Conservation (phyloP, 2,888 invertebrate species). For the Troglohyphantes excavatus region DNA sequence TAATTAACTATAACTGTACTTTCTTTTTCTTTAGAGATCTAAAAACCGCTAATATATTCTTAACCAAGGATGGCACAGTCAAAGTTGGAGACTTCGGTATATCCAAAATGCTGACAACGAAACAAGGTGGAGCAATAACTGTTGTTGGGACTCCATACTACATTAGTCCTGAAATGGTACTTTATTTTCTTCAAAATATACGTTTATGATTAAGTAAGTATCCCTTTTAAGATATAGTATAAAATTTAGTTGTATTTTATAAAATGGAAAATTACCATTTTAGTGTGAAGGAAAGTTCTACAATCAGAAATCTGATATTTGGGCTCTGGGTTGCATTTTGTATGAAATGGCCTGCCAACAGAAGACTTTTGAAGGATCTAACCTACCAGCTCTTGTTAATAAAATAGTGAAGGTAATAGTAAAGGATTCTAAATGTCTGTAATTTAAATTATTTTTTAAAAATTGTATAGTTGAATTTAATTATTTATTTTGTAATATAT, state of each 20-base stretch:
- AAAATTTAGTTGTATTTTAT: slow-evolving; percentile 12
- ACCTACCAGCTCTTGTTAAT: slow-evolving; percentile 88
- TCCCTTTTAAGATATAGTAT: no score
- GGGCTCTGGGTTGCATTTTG: slow-evolving; percentile 90
- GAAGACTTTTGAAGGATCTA: slow-evolving; percentile 89
- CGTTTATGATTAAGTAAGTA: no score
- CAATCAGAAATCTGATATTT: slow-evolving; percentile 90
- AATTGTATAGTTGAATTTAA: no score
- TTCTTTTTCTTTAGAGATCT: slow-evolving; percentile 86
- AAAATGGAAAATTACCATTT: slow-evolving; percentile 77
- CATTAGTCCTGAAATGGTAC: slow-evolving; percentile 89
- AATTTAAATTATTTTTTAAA: no score
- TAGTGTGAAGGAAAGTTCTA: slow-evolving; percentile 90
- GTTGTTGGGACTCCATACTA: slow-evolving; percentile 89
- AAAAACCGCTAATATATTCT: slow-evolving; percentile 89
- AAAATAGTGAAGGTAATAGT: slow-evolving; percentile 88
- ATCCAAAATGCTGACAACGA: slow-evolving; percentile 88
- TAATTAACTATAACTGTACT: no score
- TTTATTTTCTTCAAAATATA: slow-evolving; percentile 69
- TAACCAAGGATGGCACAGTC: slow-evolving; percentile 87
- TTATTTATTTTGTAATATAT: no score
- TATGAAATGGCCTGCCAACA: slow-evolving; percentile 89
- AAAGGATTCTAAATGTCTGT: no score
- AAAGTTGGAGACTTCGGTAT: slow-evolving; percentile 91
- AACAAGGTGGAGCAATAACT: slow-evolving; percentile 86